Evolutionary conservation across 2,888 invertebrate genomes (phyloP).

Genomic region (Drosophila incognita): DNA sequence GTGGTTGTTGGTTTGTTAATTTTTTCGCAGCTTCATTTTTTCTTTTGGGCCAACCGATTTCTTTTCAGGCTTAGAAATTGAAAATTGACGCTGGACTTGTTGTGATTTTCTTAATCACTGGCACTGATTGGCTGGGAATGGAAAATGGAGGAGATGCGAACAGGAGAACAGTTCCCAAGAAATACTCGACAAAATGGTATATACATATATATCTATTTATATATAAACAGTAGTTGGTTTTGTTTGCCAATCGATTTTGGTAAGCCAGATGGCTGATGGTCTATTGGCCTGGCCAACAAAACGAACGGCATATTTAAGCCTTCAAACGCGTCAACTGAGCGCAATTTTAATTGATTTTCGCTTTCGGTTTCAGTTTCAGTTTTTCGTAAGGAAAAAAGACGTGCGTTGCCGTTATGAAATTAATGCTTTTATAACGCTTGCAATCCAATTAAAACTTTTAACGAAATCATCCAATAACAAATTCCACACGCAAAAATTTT

Average conservation of each 20-base stretch:
- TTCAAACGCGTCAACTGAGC: constrained; percentile 50
- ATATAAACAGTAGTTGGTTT: constrained; percentile 18
- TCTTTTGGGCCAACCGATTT: neutral
- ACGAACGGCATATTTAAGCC: constrained; percentile 50
- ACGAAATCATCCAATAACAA: constrained; percentile 47
- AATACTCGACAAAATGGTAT: neutral
- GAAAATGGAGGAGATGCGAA: neutral
- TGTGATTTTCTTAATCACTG: neutral
- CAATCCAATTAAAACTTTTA: constrained; percentile 77
- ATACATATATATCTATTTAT: neutral
- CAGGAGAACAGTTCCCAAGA: neutral
- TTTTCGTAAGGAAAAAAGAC: constrained; percentile 31
- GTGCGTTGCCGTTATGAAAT: constrained; percentile 58
- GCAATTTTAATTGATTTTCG: constrained; percentile 75
- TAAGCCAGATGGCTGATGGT: constrained; percentile 22
- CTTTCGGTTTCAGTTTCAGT: constrained; percentile 17
- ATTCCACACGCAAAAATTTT: constrained; percentile 46
- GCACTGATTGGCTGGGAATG: neutral
- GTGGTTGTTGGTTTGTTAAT: neutral
- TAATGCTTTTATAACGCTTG: constrained; percentile 57
- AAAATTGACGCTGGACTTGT: neutral
- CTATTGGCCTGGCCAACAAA: constrained; percentile 11
- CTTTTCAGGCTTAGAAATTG: neutral
- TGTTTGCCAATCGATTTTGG: constrained; percentile 27
- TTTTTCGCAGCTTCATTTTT: neutral